Conservation (phyloP, 1,140 invertebrate species). For the Penaeus vannamei region DNA sequence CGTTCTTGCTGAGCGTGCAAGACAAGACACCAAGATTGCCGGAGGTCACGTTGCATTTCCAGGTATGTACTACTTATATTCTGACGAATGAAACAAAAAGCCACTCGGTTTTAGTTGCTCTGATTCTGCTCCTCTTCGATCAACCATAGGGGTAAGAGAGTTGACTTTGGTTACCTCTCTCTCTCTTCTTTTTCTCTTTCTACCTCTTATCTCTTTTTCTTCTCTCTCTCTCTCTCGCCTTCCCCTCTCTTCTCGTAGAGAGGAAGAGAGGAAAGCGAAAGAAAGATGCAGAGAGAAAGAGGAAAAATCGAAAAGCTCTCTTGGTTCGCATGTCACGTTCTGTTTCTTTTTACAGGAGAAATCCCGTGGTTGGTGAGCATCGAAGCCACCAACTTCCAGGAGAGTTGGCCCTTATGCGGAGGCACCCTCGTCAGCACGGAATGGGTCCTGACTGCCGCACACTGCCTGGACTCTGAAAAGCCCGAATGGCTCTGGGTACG, state of each 20-base stretch:
- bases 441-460: constrained; percentile 73
- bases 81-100: neutral
- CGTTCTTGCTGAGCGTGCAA: too few species aligned
- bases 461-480: constrained; percentile 69
- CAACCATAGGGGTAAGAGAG: too few species aligned
- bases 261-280: too few species aligned
- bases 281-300: too few species aligned
- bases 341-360: too few species aligned
- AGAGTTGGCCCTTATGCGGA: constrained; percentile 70
- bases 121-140: neutral
- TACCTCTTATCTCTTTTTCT: too few species aligned
- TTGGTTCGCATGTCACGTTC: too few species aligned
- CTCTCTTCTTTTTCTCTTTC: too few species aligned
- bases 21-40: neutral
- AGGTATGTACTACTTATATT: neutral
- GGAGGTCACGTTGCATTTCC: neutral
- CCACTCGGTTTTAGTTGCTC: neutral
- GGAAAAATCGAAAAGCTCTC: too few species aligned
- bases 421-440: constrained; percentile 71
- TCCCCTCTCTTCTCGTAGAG: too few species aligned
- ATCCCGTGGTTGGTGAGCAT: constrained; percentile 34
- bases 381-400: constrained; percentile 11
- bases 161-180: too few species aligned
- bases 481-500: constrained; percentile 41
- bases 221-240: too few species aligned